Evolutionary conservation across 2,113 vertebrate species (phyloP).

Genomic region (Periophthalmodon schlosseri): DNA sequence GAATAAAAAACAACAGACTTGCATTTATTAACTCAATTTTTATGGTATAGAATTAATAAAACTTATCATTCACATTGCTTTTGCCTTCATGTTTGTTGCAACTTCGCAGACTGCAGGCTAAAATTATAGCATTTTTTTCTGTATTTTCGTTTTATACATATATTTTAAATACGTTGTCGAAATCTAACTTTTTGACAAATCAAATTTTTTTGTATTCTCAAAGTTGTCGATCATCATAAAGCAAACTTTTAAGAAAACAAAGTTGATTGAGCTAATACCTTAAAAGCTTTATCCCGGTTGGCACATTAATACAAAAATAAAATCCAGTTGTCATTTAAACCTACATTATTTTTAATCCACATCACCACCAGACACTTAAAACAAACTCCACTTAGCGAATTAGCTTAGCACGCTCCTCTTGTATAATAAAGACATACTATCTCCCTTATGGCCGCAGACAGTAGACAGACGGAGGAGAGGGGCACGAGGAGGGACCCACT

Average conservation of each 20-base stretch:
- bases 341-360: not conserved
- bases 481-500: conserved; percentile 52
- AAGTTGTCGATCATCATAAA: no score
- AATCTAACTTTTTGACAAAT: no score
- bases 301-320: not conserved
- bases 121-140: not conserved
- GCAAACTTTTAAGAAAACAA: not conserved
- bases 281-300: not conserved
- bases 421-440: conserved; percentile 9
- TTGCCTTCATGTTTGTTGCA: no score
- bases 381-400: not conserved
- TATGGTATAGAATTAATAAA: no score
- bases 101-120: not conserved
- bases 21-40: no score
- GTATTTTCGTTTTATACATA: not conserved
- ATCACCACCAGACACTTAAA: not conserved
- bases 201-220: no score
- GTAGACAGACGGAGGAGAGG: conserved; percentile 40
- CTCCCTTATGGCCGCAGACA: not conserved
- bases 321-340: not conserved
- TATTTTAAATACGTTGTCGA: no score
- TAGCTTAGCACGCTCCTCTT: not conserved
- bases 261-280: not conserved
- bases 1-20: no score
- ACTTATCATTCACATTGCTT: no score